Base-by-base conservation (phyloP, 2,113 vertebrate genomes). In the Sebastes fasciatus region DNA sequence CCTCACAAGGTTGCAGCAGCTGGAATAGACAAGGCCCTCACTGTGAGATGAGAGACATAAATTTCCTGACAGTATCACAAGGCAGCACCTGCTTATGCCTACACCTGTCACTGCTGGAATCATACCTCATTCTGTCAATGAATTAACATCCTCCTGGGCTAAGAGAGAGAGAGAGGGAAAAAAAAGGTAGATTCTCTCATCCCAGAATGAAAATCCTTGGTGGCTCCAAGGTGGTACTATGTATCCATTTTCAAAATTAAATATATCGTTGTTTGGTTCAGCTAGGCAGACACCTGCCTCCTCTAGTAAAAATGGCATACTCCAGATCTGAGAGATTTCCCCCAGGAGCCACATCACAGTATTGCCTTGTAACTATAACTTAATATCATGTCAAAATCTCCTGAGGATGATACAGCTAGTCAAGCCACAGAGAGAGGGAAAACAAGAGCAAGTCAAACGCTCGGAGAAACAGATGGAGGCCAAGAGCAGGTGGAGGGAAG, bases 341-440 rank as follows among this genome's bases (percentile, higher is more conserved):
- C 97, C 69, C 79, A 95, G 95, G 96, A 87, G 94, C 90, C 82
- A 87, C 94, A 96, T 96, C 94, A 95, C 95, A 96, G 93, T 94
- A 96, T 94, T 96, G 94, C 94, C 95, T 97, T 97, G 95, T 97
- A 98, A 97, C 95, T 96, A 95, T 95, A 96, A 96, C 95, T 97
- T 97, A 96, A 98, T 97, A 96, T 95, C 92, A 16, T 96, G 96
- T 97, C 96, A 96, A 93, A 95, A 96, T 96, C 96, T 97, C 94
- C 95, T 89, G 96, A 96, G 96, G 94, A 97, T 96, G 95, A 96
- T 95, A 88, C 90, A 95, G 92, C 87, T 94, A 96, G 95, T 97
- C 95, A 95, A 95, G 92, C 93, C 91, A 86, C 94, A 91, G 94
- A 83, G 51, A 71, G 55, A 83, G 57, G 42, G 75, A 85, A 86